Evolutionary conservation across 2,797 vertebrate genomes (phyloP).

Genomic region (Fistularia commersonii): DNA sequence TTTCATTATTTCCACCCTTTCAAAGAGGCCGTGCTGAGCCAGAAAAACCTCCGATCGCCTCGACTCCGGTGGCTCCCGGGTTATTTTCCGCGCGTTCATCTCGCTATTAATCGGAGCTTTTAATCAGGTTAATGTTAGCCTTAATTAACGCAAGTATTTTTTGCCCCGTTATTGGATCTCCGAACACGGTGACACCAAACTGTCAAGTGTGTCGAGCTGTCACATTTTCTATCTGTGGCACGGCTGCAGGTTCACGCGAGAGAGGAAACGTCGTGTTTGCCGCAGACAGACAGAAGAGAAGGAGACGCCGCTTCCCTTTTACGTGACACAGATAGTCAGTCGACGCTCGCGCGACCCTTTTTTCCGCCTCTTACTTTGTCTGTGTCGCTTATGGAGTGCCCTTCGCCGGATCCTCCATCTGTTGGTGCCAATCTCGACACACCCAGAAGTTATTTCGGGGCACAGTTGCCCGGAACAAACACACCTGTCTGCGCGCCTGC

Average conservation of each 20-base stretch:
- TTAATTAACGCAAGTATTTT: conserved; percentile 64
- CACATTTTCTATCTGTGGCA: conserved; percentile 64
- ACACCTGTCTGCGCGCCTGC: conserved; percentile 47
- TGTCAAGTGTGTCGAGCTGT: conserved; percentile 79
- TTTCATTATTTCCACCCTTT: conserved; percentile 14
- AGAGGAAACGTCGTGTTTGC: neutral
- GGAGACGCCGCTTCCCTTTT: conserved; percentile 48
- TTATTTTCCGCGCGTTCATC: too few species aligned
- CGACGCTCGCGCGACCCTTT: conserved; percentile 26
- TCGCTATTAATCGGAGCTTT: conserved; percentile 37
- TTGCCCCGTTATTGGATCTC: conserved; percentile 62
- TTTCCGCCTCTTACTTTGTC: conserved; percentile 3
- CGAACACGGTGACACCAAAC: conserved; percentile 79
- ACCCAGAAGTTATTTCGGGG: conserved; percentile 61
- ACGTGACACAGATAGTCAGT: conserved; percentile 51
- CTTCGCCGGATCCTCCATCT: conserved; percentile 49
- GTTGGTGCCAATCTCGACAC: conserved; percentile 49
- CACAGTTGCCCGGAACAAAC: conserved; percentile 54
- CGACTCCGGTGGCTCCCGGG: too few species aligned
- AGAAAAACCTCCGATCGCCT: too few species aligned
- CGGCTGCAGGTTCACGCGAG: conserved; percentile 22
- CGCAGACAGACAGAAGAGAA: conserved; percentile 39
- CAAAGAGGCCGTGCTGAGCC: neutral
- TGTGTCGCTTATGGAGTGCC: conserved; percentile 29
- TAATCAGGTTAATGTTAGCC: conserved; percentile 70